These are phyloP conservation scores for Agrilus biguttatus DNA, from an alignment of 2,888 invertebrate species.

Conservation along the genomic window DNA sequence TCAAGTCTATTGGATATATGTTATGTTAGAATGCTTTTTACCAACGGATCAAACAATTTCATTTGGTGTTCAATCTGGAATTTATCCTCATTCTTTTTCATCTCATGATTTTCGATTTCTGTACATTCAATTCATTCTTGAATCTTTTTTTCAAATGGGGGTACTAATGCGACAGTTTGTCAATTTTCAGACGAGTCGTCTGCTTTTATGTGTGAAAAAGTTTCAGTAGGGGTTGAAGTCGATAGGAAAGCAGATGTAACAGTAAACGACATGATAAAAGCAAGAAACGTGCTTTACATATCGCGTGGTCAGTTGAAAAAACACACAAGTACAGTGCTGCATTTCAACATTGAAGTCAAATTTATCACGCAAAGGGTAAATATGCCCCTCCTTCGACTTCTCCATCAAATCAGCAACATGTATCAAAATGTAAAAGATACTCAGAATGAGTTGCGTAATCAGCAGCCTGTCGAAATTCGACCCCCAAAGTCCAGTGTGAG, in stretches of 20 bases:
- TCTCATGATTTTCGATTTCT: background rate
- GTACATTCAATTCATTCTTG: background rate
- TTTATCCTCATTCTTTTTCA: too few species aligned
- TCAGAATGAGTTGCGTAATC: conserved; percentile 74
- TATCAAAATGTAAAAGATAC: conserved; percentile 94
- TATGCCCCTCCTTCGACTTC: conserved; percentile 80
- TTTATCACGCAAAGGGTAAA: conserved; percentile 93
- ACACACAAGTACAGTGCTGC: conserved; percentile 82
- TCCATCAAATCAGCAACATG: conserved; percentile 96
- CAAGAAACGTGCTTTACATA: conserved; percentile 74
- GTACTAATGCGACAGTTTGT: background rate
- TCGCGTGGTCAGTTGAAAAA: conserved; percentile 78
- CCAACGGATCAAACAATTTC: too few species aligned
- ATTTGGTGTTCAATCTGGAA: too few species aligned
- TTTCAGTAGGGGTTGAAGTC: conserved; percentile 78
- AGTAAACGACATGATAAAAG: conserved; percentile 69
- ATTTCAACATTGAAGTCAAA: conserved; percentile 67
- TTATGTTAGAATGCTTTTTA: too few species aligned
- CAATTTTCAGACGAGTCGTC: conserved; percentile 57
- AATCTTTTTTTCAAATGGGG: background rate
- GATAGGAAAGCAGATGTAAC: conserved; percentile 82
- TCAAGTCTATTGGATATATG: too few species aligned
- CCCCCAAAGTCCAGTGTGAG: conserved; percentile 28
- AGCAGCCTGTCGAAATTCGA: conserved; percentile 36
- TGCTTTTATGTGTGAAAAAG: conserved; percentile 84